Evolutionary conservation across 1,140 invertebrate species (phyloP), one percentile per base, ranked within the genome.

Genomic region (Dinothrombium tinctorium): DNA sequence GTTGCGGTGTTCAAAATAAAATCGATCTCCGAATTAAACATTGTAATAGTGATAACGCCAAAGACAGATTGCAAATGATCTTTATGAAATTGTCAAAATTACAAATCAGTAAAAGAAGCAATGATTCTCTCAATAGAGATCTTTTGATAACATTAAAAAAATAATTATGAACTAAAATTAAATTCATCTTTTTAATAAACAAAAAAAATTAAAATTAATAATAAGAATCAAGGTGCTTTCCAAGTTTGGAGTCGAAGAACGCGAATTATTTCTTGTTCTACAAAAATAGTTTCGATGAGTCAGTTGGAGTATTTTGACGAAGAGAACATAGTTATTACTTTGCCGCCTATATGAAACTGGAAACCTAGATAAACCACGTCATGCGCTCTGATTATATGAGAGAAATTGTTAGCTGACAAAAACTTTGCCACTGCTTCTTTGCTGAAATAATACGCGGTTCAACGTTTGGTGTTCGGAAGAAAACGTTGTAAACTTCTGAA

Each of bases 381-480:
- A 57, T 77, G 74, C 20, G 73, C 74, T 46, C 74, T 54, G 23
- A 78, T 63, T 3, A 77, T 66, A 55, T 74, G 70, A 3, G 69
- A 66, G 0, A 76, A 60, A 22, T 59, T 56, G 56, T 77, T 74
- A 40, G 57, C 54, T 12, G 59, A 54, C 20, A 77, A 56, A 56
- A 77, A 78, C 17, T 58, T 51, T 36, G 69, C 62, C n/a, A 77
- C 56, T 2, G 73, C 74, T 20, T 65, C 62, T 47, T 61, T 61
- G 47, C 63, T 71, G 53, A 76, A 78, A 45, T 74, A 66, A 54
- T 74, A 70, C 9, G 69, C 75, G 0, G 74, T 77, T 29, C 73
- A 72, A 48, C 74, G 61, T 42, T 68, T 60, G 1, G 53, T 55
- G 57, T 78, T 78, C 12, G 57, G 55, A 2, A 68, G 66, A 60